Percentiles rank a stretch among this genome's conserved stretches.
These are phyloP conservation scores for Acronicta leporina DNA, from an alignment of 2,888 invertebrate genomes.

Conservation along the genomic window DNA sequence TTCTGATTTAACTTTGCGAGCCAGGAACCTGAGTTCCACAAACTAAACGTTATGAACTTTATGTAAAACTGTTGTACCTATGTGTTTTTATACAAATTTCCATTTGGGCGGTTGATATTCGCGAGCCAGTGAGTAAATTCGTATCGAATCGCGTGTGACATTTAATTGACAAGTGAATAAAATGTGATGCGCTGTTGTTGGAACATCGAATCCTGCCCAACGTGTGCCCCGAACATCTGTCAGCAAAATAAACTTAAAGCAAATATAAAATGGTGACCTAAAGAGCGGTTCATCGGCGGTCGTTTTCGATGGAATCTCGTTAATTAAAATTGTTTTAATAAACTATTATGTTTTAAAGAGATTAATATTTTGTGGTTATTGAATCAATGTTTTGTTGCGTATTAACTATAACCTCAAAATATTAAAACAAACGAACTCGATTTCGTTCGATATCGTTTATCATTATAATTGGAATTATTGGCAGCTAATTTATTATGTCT, in stretches of 20 bases:
- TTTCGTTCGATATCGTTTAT: constrained; percentile 54
- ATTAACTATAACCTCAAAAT: constrained; percentile 61
- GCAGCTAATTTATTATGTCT: constrained; percentile 42
- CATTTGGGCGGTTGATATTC: constrained; percentile 82
- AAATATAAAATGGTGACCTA: constrained; percentile 74
- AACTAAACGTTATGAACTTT: constrained; percentile 53
- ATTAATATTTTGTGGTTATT: constrained; percentile 80
- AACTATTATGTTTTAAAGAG: constrained; percentile 74
- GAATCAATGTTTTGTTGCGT: constrained; percentile 74
- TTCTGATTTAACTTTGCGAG: constrained; percentile 56
- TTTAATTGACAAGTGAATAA: constrained; percentile 86
- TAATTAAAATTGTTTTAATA: constrained; percentile 83
- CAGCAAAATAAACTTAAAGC: constrained; percentile 68
- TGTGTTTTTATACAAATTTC: constrained; percentile 83
- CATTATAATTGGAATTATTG: constrained; percentile 50
- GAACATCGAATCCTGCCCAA: constrained; percentile 69
- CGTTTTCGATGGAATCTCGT: constrained; percentile 69
- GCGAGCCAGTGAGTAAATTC: constrained; percentile 82
- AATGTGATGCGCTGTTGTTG: constrained; percentile 78
- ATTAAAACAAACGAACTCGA: constrained; percentile 62
- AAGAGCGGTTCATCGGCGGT: constrained; percentile 66
- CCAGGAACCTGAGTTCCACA: constrained; percentile 33
- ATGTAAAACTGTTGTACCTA: constrained; percentile 66
- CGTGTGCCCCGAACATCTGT: constrained; percentile 60
- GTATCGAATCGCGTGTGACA: constrained; percentile 82